Base-by-base conservation (phyloP, 2,888 invertebrate genomes). In the Plemyria rubiginata region DNA sequence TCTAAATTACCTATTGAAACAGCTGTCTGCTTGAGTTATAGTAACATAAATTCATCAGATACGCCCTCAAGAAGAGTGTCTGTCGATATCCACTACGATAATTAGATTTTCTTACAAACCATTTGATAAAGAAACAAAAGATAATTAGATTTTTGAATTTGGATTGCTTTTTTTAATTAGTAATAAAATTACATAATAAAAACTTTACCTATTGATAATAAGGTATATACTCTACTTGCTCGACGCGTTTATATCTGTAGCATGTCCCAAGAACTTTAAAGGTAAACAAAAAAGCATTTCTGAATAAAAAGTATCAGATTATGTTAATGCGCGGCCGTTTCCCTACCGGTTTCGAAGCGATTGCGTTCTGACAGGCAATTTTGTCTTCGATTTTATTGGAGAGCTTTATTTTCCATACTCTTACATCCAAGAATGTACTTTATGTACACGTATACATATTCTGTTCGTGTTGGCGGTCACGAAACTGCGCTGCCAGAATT, bases 1-100 rank as follows among this genome's bases (percentile, higher is more conserved):
- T 90, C 92, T 92, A 91, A 91, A 92, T 92, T 90, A 91, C 88
- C 86, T 88, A 88, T 87, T 85, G 89, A 77, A 76, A 80, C 80
- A 81, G 84, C 87, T 84, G 90, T 87, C 88, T 77, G 74, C 67
- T 77, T 90, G 92, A 92, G 87, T 90, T 92, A 91, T 90, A 84
- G 90, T 85, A 82, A 80, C 90, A 92, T 92, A 92, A 92, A 92
- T 92, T 88, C 54, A 88, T 82, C 77, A 79, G 82, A 75, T 79
- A 86, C 89, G 88, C 89, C 89, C 85, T 80, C 70, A 67, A 65
- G 58, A 59, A 67, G 46, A 53, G 45, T 63, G 65, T 61, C 59
- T 66, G 65, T 54, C 60, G 65, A 69, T 66, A 61, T 45, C 52
- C 38, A 52, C 50, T 53, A 49, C 28, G 22, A 57, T 65, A 54